Percentiles rank a stretch among this genome's conserved stretches.
These are phyloP conservation scores for Aurelia sp. DNA, from an alignment of 30 jellyfish, hydroid and myxozoan genomes.

Conservation along the genomic window DNA sequence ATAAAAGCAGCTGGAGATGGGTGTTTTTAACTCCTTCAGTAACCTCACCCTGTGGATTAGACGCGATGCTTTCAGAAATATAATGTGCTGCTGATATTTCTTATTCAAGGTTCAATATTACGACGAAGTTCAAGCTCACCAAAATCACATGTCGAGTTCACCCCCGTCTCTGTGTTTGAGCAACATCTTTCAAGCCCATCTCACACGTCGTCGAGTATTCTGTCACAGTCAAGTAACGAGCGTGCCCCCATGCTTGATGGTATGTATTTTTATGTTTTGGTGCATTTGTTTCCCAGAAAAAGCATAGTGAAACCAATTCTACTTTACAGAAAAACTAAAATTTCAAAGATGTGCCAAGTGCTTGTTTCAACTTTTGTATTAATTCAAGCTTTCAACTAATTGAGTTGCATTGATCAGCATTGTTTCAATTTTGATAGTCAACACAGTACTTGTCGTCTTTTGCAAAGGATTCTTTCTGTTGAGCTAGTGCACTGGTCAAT, in stretches of 20 bases:
- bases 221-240: conserved; percentile 68
- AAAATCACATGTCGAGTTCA: conserved; percentile 57
- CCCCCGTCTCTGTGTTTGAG: conserved; percentile 71
- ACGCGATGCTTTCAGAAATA: background rate
- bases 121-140: conserved; percentile 68
- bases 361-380: no score
- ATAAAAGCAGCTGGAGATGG: no score
- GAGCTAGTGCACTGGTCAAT: no score
- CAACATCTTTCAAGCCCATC: conserved; percentile 67
- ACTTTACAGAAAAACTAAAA: background rate
- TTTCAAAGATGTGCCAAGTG: background rate
- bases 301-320: no score
- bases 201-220: conserved; percentile 59
- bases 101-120: conserved; percentile 23
- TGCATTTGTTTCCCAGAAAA: no score
- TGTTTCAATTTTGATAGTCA: no score
- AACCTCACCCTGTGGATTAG: background rate
- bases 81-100: background rate
- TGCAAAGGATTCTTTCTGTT: no score
- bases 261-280: background rate
- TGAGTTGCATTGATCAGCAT: no score
- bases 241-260: conserved; percentile 72
- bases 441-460: no score
- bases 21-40: background rate
- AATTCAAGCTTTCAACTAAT: no score